Evolutionary conservation across 1,140 invertebrate species (phyloP), one percentile per base, ranked within the genome.

Genomic region (Caenorhabditis brenneri): DNA sequence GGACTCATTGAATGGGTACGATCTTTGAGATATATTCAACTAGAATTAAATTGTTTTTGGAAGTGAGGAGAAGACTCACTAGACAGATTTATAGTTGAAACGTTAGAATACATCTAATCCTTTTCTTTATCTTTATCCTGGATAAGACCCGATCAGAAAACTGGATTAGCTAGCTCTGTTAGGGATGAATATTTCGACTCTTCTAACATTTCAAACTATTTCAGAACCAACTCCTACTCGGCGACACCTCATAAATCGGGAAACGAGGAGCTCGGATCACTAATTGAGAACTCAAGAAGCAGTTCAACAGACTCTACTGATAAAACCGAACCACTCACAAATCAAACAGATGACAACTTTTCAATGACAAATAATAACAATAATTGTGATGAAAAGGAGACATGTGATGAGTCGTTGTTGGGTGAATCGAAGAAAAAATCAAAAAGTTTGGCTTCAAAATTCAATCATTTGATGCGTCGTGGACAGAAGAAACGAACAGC

Each of bases 401-500:
- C 33, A 74, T 74, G 33, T 31, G 65, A 74, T 74, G 65, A 74
- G 19, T 74, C 65, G 9, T 74, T 42, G 22, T 74, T 74, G n/a
- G 36, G 65, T 27, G 65, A 74, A 42, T 74, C 65, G 24, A 74
- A 74, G 19, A 74, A 74, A 36, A 74, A 74, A 74, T 74, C 65
- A 22, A 74, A 74, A 24, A 74, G 65, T 74, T 42, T 74, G 36
- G 65, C 65, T 10, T 42, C 65, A 24, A 74, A 74, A 74, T 79
- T 83, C 82, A 83, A 83, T 42, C 33, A 51, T 24, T 33, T 83
- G 16, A 79, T 83, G 42, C 46, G 82, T 22, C 33, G 82, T 42
- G 82, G 82, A n/a, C 82, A 83, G 9, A 49, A 65, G 65, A 83
- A 83, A 79, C 78, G 86, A 27, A 89, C 89, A 10, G 89, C 87